These are phyloP conservation scores for Sinocyclocheilus rhinocerous DNA, from an alignment of 2,113 vertebrate genomes.

Conservation along the genomic window DNA sequence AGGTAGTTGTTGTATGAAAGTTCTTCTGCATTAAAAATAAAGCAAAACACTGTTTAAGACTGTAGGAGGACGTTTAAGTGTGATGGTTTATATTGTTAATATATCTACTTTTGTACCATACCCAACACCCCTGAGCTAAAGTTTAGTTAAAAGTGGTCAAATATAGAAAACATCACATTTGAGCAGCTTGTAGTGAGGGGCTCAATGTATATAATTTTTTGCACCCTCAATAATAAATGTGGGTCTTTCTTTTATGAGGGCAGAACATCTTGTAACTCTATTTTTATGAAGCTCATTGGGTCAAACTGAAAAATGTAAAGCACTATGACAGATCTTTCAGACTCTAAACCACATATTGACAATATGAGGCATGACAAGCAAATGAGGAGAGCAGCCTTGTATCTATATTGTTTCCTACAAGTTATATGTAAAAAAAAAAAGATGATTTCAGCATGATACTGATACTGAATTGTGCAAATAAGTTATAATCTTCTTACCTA, in stretches of 20 bases:
- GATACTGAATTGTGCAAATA: conserved; percentile 61
- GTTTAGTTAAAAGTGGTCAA: conserved; percentile 40
- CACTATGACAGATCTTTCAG: conserved; percentile 50
- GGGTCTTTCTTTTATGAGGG: conserved; percentile 18
- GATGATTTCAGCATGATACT: conserved; percentile 46
- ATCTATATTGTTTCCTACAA: conserved; percentile 51
- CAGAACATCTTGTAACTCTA: neutral
- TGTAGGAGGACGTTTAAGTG: neutral
- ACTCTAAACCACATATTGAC: conserved; percentile 57
- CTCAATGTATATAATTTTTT: neutral
- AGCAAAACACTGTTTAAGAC: neutral
- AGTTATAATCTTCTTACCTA: conserved; percentile 54
- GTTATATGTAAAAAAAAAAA: conserved; percentile 47
- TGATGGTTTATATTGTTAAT: conserved; percentile 30
- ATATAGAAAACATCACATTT: conserved; percentile 16
- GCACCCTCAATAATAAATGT: conserved; percentile 2
- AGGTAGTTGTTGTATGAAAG: conserved; percentile 14
- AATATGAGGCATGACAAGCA: conserved; percentile 63
- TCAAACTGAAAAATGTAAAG: conserved; percentile 37
- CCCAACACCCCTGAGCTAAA: conserved; percentile 51
- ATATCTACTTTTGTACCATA: conserved; percentile 30
- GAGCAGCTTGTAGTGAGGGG: neutral
- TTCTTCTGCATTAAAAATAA: conserved; percentile 27
- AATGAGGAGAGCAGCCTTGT: conserved; percentile 65
- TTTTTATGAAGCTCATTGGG: conserved; percentile 46